Conservation (phyloP, 2,797 vertebrate species). For the Alcedo atthis region DNA sequence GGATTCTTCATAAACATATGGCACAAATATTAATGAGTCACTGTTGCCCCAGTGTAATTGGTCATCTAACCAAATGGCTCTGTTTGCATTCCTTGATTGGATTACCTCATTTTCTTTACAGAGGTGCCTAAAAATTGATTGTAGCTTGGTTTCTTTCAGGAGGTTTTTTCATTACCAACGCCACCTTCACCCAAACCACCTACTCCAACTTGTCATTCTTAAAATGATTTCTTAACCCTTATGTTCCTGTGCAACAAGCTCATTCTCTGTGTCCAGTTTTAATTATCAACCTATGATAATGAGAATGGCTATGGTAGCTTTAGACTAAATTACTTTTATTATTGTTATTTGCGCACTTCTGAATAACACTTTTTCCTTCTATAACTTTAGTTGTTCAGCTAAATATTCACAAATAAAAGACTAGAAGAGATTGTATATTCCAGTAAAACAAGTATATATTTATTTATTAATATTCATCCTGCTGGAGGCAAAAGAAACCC, state of each 20-base stretch:
- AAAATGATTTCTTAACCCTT: slow-evolving; percentile 49
- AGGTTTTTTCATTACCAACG: slow-evolving; percentile 46
- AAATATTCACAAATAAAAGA: neutral
- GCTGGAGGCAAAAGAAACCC: slow-evolving; percentile 38
- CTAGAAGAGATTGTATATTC: neutral
- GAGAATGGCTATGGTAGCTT: neutral
- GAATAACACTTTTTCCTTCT: neutral
- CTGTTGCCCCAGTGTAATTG: slow-evolving; percentile 52
- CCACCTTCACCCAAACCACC: slow-evolving; percentile 34
- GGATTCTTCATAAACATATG: slow-evolving; percentile 68
- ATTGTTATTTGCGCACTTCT: neutral
- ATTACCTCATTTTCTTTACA: slow-evolving; percentile 68
- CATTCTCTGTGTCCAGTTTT: neutral
- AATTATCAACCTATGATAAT: neutral
- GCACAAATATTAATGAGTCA: slow-evolving; percentile 66
- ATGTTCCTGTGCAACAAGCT: neutral
- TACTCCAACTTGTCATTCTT: neutral
- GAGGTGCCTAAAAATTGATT: slow-evolving; percentile 67
- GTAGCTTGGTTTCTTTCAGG: slow-evolving; percentile 23
- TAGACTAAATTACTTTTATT: neutral
- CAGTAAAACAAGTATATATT: neutral
- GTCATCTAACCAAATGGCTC: slow-evolving; percentile 68
- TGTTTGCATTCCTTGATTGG: slow-evolving; percentile 69
- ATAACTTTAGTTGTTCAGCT: neutral
- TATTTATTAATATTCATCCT: neutral